Conservation (phyloP, 1,140 invertebrate species). For the Caenorhabditis briggsae region DNA sequence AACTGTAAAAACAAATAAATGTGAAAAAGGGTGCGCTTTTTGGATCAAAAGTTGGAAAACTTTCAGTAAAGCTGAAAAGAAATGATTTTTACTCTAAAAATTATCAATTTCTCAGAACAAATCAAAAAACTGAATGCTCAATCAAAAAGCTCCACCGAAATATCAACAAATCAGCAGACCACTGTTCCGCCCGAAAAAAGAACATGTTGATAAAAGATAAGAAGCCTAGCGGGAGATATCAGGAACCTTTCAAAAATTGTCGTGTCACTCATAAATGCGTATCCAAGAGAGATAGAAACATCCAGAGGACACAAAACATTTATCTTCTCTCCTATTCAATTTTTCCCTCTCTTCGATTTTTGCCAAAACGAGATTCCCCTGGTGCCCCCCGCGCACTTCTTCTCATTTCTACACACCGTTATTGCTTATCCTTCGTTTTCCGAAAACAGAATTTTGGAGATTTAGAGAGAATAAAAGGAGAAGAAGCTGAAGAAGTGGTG, state of each 20-base stretch:
- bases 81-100: too few relatives aligned
- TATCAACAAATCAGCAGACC: neutral
- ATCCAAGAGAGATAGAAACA: neutral
- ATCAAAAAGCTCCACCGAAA: neutral
- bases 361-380: constrained; percentile 26
- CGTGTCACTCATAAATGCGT: constrained; percentile 2
- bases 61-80: too few relatives aligned
- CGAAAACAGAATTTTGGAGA: neutral
- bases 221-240: too few relatives aligned
- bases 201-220: neutral
- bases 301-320: constrained; percentile 8
- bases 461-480: neutral
- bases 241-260: constrained; percentile 14
- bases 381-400: neutral
- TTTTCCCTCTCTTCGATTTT: neutral
- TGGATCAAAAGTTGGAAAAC: too few relatives aligned
- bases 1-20: too few relatives aligned
- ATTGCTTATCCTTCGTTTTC: neutral
- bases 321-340: constrained; percentile 16
- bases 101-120: too few relatives aligned
- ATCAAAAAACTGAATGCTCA: neutral
- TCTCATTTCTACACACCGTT: constrained; percentile 17
- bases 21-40: too few relatives aligned
- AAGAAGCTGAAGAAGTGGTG: neutral
- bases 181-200: neutral